Percentiles rank a stretch among this genome's conserved stretches.
Conservation (phyloP, 1,140 invertebrate species). For the Conus ventricosus region DNA sequence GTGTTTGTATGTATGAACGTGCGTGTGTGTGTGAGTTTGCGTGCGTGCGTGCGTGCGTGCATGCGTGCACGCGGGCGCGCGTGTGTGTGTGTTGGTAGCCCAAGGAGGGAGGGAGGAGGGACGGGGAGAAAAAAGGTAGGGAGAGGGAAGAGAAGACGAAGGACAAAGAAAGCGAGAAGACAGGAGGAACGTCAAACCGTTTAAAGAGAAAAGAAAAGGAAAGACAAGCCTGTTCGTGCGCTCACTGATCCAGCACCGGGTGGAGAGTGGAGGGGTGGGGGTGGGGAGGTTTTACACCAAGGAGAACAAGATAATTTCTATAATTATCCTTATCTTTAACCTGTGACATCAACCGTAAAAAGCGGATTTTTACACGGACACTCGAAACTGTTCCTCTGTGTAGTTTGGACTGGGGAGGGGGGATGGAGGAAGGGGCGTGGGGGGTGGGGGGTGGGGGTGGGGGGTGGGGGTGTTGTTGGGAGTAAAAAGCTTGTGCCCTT, state of each 20-base stretch:
- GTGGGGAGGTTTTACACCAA: neutral
- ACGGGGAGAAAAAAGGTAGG: neutral
- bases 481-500: too few relatives aligned
- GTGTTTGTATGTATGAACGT: too few relatives aligned
- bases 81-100: too few relatives aligned
- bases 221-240: neutral
- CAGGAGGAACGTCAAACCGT: neutral
- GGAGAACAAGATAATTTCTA: neutral
- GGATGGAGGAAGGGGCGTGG: too few relatives aligned
- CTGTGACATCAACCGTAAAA: neutral
- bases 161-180: neutral
- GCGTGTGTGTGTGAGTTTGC: too few relatives aligned
- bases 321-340: slow-evolving; percentile 1
- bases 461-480: too few relatives aligned
- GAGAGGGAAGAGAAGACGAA: neutral
- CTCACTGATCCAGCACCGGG: neutral
- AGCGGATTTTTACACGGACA: neutral
- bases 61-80: too few relatives aligned
- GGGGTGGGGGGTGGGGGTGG: too few relatives aligned
- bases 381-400: neutral
- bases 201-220: neutral
- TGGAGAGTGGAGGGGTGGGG: neutral
- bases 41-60: too few relatives aligned
- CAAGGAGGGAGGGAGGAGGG: too few relatives aligned
- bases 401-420: too few relatives aligned